A percentile compares a stretch with the other conserved stretches of the same genome.
These are phyloP conservation scores for Antitype chi DNA, from an alignment of 2,888 invertebrate genomes.

Conservation along the genomic window DNA sequence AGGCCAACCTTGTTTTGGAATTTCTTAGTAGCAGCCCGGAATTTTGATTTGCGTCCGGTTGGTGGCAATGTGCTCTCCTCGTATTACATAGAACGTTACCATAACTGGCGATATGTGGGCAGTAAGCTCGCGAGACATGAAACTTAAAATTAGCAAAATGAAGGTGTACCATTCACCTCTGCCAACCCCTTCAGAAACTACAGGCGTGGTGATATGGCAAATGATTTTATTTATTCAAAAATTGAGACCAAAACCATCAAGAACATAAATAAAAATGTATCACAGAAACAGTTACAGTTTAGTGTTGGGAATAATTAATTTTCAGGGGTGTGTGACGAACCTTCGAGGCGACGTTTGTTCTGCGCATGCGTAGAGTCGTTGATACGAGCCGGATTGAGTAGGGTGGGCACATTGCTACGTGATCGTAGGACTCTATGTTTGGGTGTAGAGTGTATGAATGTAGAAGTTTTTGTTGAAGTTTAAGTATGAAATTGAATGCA, in stretches of 20 bases:
- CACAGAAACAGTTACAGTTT: slow-evolving; percentile 57
- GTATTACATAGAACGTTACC: too few species aligned
- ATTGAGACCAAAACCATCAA: neutral
- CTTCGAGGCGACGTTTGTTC: slow-evolving; percentile 74
- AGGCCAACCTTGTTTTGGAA: too few species aligned
- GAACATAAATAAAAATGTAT: slow-evolving; percentile 52
- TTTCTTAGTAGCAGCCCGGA: too few species aligned
- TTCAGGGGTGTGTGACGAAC: slow-evolving; percentile 84
- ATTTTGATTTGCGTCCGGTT: too few species aligned
- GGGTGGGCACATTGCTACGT: slow-evolving; percentile 66
- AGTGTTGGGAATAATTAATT: slow-evolving; percentile 82
- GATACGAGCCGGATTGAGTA: slow-evolving; percentile 80
- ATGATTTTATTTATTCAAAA: neutral
- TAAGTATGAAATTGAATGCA: neutral
- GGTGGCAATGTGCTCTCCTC: too few species aligned
- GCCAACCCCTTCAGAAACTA: neutral
- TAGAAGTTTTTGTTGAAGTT: neutral
- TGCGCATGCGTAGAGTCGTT: slow-evolving; percentile 82
- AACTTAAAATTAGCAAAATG: neutral
- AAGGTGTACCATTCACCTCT: neutral
- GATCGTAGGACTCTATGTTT: slow-evolving; percentile 7
- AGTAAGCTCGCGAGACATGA: neutral
- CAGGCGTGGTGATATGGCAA: neutral
- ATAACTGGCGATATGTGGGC: too few species aligned
- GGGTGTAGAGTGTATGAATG: neutral